A percentile compares a stretch with the other conserved stretches of the same genome.
Conservation (phyloP, 2,888 invertebrate species). For the Notodonta dromedarius region DNA sequence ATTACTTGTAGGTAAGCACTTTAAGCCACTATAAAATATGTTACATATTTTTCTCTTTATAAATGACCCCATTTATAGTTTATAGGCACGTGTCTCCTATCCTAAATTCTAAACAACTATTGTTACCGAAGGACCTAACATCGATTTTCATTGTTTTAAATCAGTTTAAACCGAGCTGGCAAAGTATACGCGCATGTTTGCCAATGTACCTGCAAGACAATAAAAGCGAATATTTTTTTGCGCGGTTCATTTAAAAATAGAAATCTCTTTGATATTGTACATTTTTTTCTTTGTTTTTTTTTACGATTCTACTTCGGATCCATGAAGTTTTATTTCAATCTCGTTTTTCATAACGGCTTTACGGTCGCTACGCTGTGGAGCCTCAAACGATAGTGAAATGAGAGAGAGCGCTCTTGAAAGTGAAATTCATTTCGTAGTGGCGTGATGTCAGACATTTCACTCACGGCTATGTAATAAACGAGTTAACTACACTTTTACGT, state of each 20-base stretch:
- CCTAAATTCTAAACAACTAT: no score
- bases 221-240: neutral
- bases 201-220: neutral
- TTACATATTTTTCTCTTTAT: no score
- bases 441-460: constrained; percentile 66
- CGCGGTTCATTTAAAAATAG: neutral
- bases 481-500: constrained; percentile 31
- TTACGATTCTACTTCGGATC: neutral
- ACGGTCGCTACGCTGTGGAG: constrained; percentile 14
- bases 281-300: neutral
- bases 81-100: no score
- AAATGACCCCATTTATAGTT: no score
- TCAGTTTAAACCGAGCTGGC: neutral
- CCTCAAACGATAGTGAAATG: constrained; percentile 64
- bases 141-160: constrained; percentile 1
- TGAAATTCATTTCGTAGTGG: constrained; percentile 60
- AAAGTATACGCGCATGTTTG: neutral
- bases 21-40: neutral
- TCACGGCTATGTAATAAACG: constrained; percentile 43
- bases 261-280: neutral
- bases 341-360: neutral
- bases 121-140: neutral
- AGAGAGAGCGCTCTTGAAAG: constrained; percentile 67
- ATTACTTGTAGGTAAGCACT: neutral
- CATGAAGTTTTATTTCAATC: neutral